Conservation (phyloP, 2,113 vertebrate species). For the Hystrix cristata region DNA sequence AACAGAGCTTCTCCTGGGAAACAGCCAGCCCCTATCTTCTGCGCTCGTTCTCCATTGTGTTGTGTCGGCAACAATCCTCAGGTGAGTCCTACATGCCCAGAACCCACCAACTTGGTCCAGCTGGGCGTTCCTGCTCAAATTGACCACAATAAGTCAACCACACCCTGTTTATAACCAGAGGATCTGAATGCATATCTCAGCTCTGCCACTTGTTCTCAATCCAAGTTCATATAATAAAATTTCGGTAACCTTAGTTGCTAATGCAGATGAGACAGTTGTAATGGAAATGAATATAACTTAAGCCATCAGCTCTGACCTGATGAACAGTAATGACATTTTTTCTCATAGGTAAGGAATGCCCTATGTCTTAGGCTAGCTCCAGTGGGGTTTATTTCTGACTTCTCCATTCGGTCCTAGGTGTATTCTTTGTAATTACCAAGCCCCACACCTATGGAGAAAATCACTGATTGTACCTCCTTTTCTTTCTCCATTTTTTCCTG, state of each 20-base stretch:
- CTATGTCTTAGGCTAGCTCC: neutral
- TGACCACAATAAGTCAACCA: no score
- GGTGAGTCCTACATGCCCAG: no score
- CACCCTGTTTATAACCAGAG: neutral
- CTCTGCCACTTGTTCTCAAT: conserved; percentile 10
- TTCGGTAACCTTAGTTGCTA: neutral
- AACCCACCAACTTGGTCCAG: no score
- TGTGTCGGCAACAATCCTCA: no score
- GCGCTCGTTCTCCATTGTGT: no score
- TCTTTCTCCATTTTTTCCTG: neutral
- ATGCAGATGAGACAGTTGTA: neutral
- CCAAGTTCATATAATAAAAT: conserved; percentile 41
- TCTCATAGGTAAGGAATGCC: neutral
- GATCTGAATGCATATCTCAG: neutral
- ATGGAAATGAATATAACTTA: conserved; percentile 15
- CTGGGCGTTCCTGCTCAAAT: no score
- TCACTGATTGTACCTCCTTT: neutral
- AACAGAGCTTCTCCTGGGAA: no score
- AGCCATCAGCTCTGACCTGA: neutral
- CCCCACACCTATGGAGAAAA: neutral
- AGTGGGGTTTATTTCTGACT: neutral
- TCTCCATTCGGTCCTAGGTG: neutral
- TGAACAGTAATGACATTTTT: neutral
- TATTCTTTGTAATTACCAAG: neutral
- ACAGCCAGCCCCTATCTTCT: no score